Base-by-base conservation (phyloP, 2,888 invertebrate genomes). In the Chaetogeoica ovagalla region DNA sequence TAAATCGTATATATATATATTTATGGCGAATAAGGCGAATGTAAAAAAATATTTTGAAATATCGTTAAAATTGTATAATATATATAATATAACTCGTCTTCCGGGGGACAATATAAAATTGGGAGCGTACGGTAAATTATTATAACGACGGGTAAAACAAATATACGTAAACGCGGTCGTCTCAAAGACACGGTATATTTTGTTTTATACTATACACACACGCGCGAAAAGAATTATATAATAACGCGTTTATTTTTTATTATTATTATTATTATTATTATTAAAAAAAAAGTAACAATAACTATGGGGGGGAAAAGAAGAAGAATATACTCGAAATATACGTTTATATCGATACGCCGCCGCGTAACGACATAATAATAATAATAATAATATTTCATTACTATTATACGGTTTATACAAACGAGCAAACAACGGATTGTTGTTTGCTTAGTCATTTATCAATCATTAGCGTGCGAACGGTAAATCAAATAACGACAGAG, bases 371-470 rank as follows among this genome's bases (percentile, higher is more conserved):
- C 6, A 9, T 5, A 21, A 39, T 65, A 21, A 66, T 62, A 30
- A 69, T 69, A n/a, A 43, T 77, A 63, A 57, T 77, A 63, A 79
- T 71, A 71, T 79, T 79, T 79, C 70, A 63, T 79, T n/a, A n/a
- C n/a, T n/a, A n/a, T n/a, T 79, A 71, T 79, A 71, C 62, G 60
- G 62, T 71, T 62, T 63, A 13, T 48, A 63, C 13, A 19, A 19
- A 8, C 63, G 79, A 55, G 23, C 23, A 79, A 79, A 79, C 70
- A 55, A 55, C 30, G 15, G 48, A 55, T 52, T 79, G 70, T 79
- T 79, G 70, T 79, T 79, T 63, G 69, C 79, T 30, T 63, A 70
- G 79, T 79, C 79, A 79, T 79, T 79, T 71, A 79, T 79, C 79
- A 63, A 79, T 79, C 79, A 71, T 79, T 79, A 71, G 70, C 57